These are phyloP conservation scores for Nipponia nippon DNA, from an alignment of 2,113 vertebrate species.

Conservation along the genomic window DNA sequence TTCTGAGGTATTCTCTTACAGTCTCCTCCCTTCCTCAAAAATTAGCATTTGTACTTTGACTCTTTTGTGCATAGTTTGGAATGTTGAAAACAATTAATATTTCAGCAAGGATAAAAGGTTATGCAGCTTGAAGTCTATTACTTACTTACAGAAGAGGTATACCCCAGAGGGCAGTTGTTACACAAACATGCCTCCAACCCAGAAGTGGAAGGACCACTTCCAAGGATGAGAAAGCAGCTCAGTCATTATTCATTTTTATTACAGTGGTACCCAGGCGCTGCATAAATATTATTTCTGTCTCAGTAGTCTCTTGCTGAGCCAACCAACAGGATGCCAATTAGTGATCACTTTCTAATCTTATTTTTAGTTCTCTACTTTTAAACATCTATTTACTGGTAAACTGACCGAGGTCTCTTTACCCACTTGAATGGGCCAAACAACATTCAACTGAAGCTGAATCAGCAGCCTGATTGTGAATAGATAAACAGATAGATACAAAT, in stretches of 20 bases:
- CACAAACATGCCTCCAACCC: neutral
- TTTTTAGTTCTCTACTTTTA: neutral
- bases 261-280: neutral
- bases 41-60: neutral
- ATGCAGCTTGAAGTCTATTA: neutral
- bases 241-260: neutral
- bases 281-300: constrained; percentile 1
- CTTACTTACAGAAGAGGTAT: neutral
- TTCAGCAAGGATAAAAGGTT: constrained; percentile 33
- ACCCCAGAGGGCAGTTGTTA: neutral
- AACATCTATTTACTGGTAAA: neutral
- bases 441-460: neutral
- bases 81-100: neutral
- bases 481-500: neutral
- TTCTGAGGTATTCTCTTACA: neutral
- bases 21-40: neutral
- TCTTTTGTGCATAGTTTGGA: neutral
- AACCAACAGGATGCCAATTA: constrained; percentile 26
- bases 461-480: neutral
- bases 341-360: neutral
- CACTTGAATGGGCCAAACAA: neutral
- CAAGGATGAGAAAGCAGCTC: constrained; percentile 10
- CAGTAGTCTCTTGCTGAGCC: neutral
- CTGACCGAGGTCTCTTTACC: neutral
- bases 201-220: neutral